Percentiles rank a stretch among this genome's conserved stretches.
Evolutionary conservation across 2,113 vertebrate genomes (phyloP).

Genomic region (Halichoerus grypus): DNA sequence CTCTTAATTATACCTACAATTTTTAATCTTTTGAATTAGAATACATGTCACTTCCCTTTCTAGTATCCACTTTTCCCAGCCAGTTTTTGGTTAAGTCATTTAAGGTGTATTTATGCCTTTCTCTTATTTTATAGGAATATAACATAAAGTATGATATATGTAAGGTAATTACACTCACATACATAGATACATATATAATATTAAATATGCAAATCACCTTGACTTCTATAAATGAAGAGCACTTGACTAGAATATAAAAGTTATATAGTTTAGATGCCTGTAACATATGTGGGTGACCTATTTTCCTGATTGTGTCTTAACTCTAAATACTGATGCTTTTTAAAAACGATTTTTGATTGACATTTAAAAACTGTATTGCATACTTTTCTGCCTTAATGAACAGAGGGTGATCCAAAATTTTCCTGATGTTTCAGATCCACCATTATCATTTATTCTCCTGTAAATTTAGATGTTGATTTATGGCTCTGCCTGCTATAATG

Average conservation of each 20-base stretch:
- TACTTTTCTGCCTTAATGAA: background rate
- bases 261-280: background rate
- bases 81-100: background rate
- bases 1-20: background rate
- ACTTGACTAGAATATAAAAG: background rate
- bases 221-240: background rate
- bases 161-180: background rate
- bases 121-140: background rate
- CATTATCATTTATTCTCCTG: background rate
- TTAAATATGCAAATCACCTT: background rate
- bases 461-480: slow-evolving; percentile 29
- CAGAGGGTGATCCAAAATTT: slow-evolving; percentile 10
- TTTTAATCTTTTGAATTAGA: background rate
- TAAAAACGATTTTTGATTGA: background rate
- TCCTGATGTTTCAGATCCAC: background rate
- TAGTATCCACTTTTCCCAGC: background rate
- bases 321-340: background rate
- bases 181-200: background rate
- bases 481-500: background rate
- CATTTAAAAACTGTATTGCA: background rate
- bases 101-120: background rate
- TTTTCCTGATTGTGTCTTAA: background rate
- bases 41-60: background rate
- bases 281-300: background rate
- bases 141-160: background rate